Evolutionary conservation across 2,888 invertebrate genomes (phyloP).

Genomic region (Ormyrus pomaceus): DNA sequence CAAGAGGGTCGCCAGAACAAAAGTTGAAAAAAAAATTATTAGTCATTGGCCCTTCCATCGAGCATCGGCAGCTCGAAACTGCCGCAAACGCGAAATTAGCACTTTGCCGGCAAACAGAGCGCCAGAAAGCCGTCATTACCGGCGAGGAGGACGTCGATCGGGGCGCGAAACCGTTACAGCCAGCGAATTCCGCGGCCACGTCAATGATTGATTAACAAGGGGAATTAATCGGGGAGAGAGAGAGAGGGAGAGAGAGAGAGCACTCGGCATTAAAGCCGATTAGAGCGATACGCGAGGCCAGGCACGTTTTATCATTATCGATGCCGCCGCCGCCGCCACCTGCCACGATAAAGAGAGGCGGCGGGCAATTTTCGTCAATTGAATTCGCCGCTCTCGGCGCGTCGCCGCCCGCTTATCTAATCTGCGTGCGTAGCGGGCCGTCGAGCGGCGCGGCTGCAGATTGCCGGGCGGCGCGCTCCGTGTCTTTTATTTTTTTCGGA

Average conservation of each 20-base stretch:
- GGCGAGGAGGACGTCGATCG: too few relatives aligned
- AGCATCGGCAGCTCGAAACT: too few relatives aligned
- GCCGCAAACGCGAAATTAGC: too few relatives aligned
- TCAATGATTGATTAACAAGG: not conserved
- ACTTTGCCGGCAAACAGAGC: too few relatives aligned
- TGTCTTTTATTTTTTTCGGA: not conserved
- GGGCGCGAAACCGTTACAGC: too few relatives aligned
- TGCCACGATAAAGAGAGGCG: conserved; percentile 35
- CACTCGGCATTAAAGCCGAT: conserved; percentile 13
- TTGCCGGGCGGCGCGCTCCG: not conserved
- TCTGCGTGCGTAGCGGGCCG: not conserved
- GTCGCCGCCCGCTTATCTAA: conserved; percentile 11
- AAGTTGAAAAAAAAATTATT: too few relatives aligned
- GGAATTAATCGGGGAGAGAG: not conserved
- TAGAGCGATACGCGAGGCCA: conserved; percentile 8
- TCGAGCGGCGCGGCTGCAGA: not conserved
- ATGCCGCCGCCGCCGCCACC: conserved; percentile 17
- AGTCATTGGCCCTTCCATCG: too few relatives aligned
- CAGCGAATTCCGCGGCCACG: not conserved
- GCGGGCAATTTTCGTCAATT: conserved; percentile 41
- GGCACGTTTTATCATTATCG: conserved; percentile 34
- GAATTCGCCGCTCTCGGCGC: conserved; percentile 11
- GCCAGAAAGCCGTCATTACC: too few relatives aligned
- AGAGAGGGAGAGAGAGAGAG: not conserved
- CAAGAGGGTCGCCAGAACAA: too few relatives aligned